Conservation (phyloP, 1,140 invertebrate genomes). For the Ganaspis sp. region DNA sequence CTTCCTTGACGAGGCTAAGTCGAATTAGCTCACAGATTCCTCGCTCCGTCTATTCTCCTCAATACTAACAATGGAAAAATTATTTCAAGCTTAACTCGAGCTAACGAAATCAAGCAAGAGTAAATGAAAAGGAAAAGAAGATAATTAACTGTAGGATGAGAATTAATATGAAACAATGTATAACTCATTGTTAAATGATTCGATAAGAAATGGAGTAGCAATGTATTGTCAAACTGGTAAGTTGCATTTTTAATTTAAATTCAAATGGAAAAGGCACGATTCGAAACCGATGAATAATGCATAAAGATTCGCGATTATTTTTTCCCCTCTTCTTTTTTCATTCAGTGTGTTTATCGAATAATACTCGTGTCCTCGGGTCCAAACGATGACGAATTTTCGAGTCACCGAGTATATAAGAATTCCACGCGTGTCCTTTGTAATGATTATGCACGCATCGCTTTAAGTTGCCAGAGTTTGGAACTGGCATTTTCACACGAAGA, state of each 20-base stretch:
- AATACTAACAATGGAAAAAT: slow-evolving; percentile 9
- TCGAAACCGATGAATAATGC: not conserved
- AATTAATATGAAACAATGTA: not conserved
- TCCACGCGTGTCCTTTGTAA: not conserved
- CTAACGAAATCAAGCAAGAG: not conserved
- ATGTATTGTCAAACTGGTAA: not conserved
- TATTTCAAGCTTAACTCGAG: not conserved
- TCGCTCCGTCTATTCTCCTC: not conserved
- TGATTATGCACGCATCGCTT: not conserved
- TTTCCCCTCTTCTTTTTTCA: not conserved
- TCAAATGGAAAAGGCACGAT: slow-evolving; percentile 13
- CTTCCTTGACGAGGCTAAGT: slow-evolving; percentile 7
- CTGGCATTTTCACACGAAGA: not conserved
- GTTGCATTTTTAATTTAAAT: slow-evolving; percentile 4
- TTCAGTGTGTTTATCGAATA: not conserved
- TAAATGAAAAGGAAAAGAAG: not conserved
- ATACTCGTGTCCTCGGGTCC: not conserved
- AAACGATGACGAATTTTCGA: slow-evolving; percentile 24
- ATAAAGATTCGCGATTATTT: slow-evolving; percentile 4
- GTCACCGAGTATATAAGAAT: not conserved
- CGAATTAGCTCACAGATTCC: slow-evolving; percentile 1
- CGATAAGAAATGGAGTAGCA: not conserved
- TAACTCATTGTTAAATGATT: not conserved
- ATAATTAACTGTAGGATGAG: not conserved
- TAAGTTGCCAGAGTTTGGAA: not conserved